phyloP scores from a whole-genome alignment of 37 sponge, comb jelly and placozoan genomes.

The Ephydatia muelleri region DNA sequence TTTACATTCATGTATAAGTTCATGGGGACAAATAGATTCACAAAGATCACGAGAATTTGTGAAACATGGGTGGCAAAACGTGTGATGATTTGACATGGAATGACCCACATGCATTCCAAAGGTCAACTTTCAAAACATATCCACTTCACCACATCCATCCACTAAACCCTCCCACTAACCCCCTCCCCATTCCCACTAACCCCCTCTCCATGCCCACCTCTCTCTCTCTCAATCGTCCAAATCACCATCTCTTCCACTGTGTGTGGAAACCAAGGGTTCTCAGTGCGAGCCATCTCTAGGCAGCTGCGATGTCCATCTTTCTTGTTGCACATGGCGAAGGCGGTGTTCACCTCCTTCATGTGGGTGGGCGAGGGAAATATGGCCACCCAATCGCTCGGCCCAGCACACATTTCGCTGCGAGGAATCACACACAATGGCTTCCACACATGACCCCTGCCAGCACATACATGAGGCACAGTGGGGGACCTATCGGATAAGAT shows the following conservation, averaged over 20 bases:
- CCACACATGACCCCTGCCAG: constrained; percentile 42
- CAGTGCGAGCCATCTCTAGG: constrained; percentile 31
- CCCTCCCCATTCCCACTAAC: too few relatives aligned
- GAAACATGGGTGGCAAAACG: too few relatives aligned
- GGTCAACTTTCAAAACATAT: too few relatives aligned
- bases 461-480: neutral
- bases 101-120: neutral
- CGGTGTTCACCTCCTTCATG: constrained; percentile 30
- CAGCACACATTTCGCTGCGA: constrained; percentile 35
- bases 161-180: neutral
- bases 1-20: too few relatives aligned
- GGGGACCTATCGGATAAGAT: neutral
- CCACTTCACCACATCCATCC: too few relatives aligned
- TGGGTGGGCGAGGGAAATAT: constrained; percentile 56
- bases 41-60: too few relatives aligned
- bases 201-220: constrained; percentile 19
- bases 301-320: constrained; percentile 34
- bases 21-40: too few relatives aligned
- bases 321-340: constrained; percentile 51
- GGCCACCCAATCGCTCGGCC: constrained; percentile 19
- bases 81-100: too few relatives aligned
- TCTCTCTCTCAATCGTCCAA: constrained; percentile 80
- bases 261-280: constrained; percentile 76
- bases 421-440: constrained; percentile 51
- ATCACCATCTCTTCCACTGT: constrained; percentile 77